Conservation (phyloP, 2,797 vertebrate genomes). For the Poliocrania exsul region DNA sequence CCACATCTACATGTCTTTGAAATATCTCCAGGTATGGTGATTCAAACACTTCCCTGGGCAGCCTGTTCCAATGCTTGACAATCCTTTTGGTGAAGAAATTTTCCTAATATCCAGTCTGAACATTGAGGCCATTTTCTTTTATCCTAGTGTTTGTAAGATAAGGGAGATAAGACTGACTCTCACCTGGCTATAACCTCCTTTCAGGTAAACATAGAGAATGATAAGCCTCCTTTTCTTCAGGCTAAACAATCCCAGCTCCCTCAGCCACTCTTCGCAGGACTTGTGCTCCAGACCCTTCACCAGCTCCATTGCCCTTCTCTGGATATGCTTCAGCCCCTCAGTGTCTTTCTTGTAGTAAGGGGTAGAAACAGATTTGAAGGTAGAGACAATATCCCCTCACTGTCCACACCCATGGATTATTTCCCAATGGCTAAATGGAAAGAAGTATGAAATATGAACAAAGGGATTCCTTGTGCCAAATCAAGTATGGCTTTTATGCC, state of each 20-base stretch:
- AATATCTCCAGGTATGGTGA: background rate
- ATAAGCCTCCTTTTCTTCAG: background rate
- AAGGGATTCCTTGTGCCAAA: background rate
- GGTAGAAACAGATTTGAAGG: background rate
- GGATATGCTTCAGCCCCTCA: fast-evolving
- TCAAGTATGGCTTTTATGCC: background rate
- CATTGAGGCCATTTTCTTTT: background rate
- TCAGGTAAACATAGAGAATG: background rate
- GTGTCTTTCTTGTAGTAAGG: background rate
- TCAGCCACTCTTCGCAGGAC: fast-evolving
- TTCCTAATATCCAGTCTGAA: background rate
- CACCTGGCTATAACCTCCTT: background rate
- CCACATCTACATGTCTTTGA: background rate
- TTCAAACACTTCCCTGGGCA: background rate
- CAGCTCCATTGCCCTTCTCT: fast-evolving
- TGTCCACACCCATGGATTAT: background rate
- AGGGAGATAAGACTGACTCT: background rate
- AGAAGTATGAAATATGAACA: background rate
- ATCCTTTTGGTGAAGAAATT: background rate
- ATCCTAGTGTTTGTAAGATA: background rate
- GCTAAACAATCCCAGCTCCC: background rate
- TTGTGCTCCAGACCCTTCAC: background rate
- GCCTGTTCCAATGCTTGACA: background rate
- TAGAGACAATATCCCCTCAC: background rate
- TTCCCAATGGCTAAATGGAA: background rate